phyloP scores from a whole-genome alignment of 2,113 vertebrate genomes.

The Dunckerocampus dactyliophorus region DNA sequence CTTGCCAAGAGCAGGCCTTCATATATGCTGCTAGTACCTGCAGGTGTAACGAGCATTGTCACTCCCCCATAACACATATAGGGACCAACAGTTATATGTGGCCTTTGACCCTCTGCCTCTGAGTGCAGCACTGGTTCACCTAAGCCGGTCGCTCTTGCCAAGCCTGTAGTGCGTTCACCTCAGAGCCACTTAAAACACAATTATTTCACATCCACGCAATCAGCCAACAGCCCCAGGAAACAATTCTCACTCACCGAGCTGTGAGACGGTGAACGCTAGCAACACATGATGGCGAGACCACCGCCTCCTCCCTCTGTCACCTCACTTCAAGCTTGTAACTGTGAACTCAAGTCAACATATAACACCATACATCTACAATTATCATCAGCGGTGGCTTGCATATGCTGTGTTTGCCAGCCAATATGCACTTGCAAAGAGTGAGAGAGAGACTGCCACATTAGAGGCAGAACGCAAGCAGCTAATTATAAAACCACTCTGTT shows the following conservation, averaged over 20 bases:
- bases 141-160: constrained; percentile 19
- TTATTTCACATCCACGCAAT: constrained; percentile 74
- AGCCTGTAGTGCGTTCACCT: constrained; percentile 40
- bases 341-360: constrained; percentile 27
- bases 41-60: constrained; percentile 53
- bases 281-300: constrained; percentile 11
- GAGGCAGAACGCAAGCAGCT: constrained; percentile 62
- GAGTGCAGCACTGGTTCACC: constrained; percentile 19
- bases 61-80: constrained; percentile 30
- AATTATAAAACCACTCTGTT: constrained; percentile 73
- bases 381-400: constrained; percentile 32
- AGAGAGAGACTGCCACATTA: constrained; percentile 37
- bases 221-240: constrained; percentile 55
- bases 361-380: constrained; percentile 37
- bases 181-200: constrained; percentile 55
- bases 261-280: constrained; percentile 38
- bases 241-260: constrained; percentile 68
- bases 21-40: constrained; percentile 31
- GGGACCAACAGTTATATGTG: constrained; percentile 24
- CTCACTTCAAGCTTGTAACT: constrained; percentile 17
- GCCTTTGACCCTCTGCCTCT: constrained; percentile 13
- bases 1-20: constrained; percentile 31
- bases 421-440: constrained; percentile 27
- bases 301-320: constrained; percentile 27
- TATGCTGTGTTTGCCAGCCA: constrained; percentile 32